Evolutionary conservation across 2,113 vertebrate species (phyloP).

Genomic region (Lepisosteus oculatus): DNA sequence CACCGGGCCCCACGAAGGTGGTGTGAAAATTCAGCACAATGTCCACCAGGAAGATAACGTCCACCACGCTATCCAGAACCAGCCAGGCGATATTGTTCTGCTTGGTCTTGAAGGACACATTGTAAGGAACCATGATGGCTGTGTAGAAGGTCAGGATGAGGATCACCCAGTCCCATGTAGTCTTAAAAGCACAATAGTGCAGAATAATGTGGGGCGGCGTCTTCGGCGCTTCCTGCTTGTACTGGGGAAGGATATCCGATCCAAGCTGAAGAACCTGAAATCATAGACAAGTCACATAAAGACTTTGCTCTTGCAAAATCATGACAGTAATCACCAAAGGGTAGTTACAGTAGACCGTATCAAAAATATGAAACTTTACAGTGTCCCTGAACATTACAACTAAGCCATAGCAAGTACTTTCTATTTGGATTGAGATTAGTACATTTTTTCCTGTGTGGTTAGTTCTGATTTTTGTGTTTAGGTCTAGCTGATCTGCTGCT

Average conservation of each 20-base stretch:
- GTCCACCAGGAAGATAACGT: slow-evolving; percentile 95
- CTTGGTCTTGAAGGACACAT: slow-evolving; percentile 95
- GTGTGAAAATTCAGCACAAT: slow-evolving; percentile 98
- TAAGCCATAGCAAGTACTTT: too few species aligned
- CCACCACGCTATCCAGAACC: slow-evolving; percentile 95
- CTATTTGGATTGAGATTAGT: too few species aligned
- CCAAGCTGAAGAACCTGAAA: slow-evolving; percentile 89
- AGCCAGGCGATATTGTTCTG: slow-evolving; percentile 97
- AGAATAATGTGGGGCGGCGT: slow-evolving; percentile 96
- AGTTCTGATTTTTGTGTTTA: too few species aligned
- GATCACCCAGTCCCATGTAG: slow-evolving; percentile 98
- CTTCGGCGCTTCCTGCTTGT: slow-evolving; percentile 97
- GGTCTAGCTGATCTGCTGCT: too few species aligned
- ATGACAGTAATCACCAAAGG: too few species aligned
- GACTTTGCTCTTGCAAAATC: too few species aligned
- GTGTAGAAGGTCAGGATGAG: slow-evolving; percentile 97
- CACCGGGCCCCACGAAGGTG: slow-evolving; percentile 94
- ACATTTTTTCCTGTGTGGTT: too few species aligned
- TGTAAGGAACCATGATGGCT: slow-evolving; percentile 97
- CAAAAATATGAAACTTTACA: too few species aligned
- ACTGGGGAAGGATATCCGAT: slow-evolving; percentile 95
- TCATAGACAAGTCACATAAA: too few species aligned
- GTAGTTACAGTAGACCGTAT: too few species aligned
- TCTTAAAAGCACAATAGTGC: slow-evolving; percentile 97
- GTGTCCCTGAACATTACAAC: too few species aligned